These are phyloP conservation scores for Lottia gigantea DNA, from an alignment of 2,888 invertebrate species.

Conservation along the genomic window DNA sequence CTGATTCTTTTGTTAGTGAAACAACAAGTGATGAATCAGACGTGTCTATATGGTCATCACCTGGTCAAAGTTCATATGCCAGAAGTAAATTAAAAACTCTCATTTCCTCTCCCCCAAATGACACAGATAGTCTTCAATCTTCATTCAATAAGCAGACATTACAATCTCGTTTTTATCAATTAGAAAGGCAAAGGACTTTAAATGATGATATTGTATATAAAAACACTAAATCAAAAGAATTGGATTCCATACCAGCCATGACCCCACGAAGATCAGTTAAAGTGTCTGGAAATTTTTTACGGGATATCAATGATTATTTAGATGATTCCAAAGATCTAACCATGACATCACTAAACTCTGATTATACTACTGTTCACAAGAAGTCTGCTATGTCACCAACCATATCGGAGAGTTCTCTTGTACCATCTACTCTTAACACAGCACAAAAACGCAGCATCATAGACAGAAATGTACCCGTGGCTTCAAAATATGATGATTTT, in stretches of 20 bases:
- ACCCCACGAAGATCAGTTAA: not conserved
- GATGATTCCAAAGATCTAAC: not conserved
- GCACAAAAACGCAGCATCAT: slow-evolving; percentile 41
- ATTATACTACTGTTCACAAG: not conserved
- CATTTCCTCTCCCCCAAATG: not conserved
- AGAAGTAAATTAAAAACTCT: not conserved
- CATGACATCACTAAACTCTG: not conserved
- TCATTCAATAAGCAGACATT: not conserved
- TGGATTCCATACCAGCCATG: not conserved
- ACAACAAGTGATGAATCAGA: not conserved
- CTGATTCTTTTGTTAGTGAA: not conserved
- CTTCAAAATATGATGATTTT: slow-evolving; percentile 17
- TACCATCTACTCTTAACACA: slow-evolving; percentile 35
- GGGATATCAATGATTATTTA: not conserved
- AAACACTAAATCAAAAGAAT: not conserved
- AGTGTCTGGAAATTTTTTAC: not conserved
- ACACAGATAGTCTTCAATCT: not conserved
- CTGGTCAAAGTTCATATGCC: not conserved
- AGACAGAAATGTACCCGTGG: slow-evolving; percentile 39
- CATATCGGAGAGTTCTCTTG: not conserved
- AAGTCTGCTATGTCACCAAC: not conserved
- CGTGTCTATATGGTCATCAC: not conserved
- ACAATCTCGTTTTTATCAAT: not conserved
- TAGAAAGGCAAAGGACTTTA: not conserved
- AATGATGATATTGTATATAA: not conserved